These are phyloP conservation scores for Tiliacea citrago DNA, from an alignment of 2,888 invertebrate genomes.

Conservation along the genomic window DNA sequence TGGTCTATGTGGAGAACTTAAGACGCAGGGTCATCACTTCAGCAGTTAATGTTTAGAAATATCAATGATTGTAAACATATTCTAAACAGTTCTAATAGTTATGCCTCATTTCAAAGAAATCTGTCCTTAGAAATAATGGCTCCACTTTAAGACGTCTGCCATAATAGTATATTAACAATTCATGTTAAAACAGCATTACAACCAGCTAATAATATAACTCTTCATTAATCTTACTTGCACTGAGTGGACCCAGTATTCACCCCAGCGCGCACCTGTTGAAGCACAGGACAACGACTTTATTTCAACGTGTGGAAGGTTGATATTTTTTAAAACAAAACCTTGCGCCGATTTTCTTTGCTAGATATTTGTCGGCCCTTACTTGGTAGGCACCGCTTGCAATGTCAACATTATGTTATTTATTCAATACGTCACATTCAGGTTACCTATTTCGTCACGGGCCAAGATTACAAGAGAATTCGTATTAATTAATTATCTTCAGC, in stretches of 20 bases:
- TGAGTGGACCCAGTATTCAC: not conserved
- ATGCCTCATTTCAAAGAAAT: not conserved
- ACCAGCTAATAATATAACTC: not conserved
- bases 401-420: not conserved
- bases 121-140: not conserved
- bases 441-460: not conserved
- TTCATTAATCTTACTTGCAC: slow-evolving; percentile 11
- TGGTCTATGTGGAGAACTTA: not conserved
- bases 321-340: not conserved
- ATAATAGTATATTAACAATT: not conserved
- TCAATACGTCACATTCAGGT: not conserved
- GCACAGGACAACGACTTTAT: not conserved
- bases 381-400: not conserved
- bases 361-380: not conserved
- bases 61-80: not conserved
- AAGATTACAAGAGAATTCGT: not conserved
- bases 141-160: not conserved
- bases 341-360: not conserved
- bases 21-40: no score
- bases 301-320: not conserved
- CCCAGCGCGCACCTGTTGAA: not conserved
- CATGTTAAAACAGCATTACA: not conserved
- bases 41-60: not conserved
- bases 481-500: not conserved
- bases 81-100: not conserved